Evolutionary conservation across 1,140 invertebrate genomes (phyloP), one percentile per base, ranked within the genome.

Genomic region (Rhyacophila brunnea): DNA sequence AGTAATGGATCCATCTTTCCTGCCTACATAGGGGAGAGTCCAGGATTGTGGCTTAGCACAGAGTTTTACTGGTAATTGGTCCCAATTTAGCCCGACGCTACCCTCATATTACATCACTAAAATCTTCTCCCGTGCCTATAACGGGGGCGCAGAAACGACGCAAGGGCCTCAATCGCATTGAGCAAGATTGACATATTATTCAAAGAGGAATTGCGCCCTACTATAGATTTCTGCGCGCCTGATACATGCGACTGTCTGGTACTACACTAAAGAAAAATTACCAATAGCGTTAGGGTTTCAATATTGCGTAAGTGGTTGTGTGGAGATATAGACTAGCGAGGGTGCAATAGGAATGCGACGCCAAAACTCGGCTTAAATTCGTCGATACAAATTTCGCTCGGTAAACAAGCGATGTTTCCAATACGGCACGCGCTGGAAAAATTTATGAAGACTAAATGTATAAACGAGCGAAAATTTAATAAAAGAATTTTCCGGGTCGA

Each of bases 61-160:
- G 81, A 82, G 81, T 83, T 83, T 83, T 83, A 78, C 82, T 82
- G 82, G 82, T 84, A 84, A 84, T 84, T 84, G 82, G 82, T 83
- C 82, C 81, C 83, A 84, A 83, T 84, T 84, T 84, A 82, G 64
- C 63, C 58, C 55, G 49, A 57, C 63, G 63, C 63, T 62, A 65
- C 63, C 63, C 63, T 61, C 58, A 61, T 61, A 65, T 65, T 65
- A 65, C 63, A 61, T 65, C 63, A 65, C 63, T 65, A 65, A 65
- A 65, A 65, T 65, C 59, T 64, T 64, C 62, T 56, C 52, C 62
- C 52, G 66, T 67, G 66, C 47, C 50, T 44, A 35, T 55, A 66
- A 66, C 67, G 68, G 67, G 71, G 70, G 69, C 66, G 46, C 51
- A 28, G 43, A 44, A 56, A 61, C 15, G 36, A 53, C 54, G 47